Percentiles rank a stretch among this genome's conserved stretches.
These are phyloP conservation scores for Sandelia bainsii DNA, from an alignment of 2,797 vertebrate species.

Conservation along the genomic window DNA sequence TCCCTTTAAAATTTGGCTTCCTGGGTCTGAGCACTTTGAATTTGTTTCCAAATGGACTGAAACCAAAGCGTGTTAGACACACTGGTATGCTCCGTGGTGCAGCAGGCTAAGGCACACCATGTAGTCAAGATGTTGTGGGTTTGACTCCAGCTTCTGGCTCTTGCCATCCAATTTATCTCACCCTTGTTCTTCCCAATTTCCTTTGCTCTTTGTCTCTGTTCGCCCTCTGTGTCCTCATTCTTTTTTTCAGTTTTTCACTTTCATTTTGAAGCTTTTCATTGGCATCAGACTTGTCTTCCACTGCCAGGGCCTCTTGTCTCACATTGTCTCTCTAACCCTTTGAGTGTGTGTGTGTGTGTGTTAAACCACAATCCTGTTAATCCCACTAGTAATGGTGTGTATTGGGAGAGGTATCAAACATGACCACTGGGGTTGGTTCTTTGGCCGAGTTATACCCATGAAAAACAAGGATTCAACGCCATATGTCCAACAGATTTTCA, in stretches of 20 bases:
- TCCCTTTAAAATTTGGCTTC: constrained; percentile 35
- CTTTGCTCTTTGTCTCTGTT: constrained; percentile 29
- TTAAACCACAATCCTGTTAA: constrained; percentile 70
- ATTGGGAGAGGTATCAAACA: constrained; percentile 75
- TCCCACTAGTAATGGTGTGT: constrained; percentile 79
- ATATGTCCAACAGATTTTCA: constrained; percentile 45
- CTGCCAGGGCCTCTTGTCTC: constrained; percentile 75
- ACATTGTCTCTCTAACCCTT: constrained; percentile 55
- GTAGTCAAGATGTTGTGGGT: constrained; percentile 51
- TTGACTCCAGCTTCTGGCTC: constrained; percentile 59
- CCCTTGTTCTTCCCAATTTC: constrained; percentile 44
- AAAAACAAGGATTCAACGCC: constrained; percentile 50
- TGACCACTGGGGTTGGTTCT: constrained; percentile 66
- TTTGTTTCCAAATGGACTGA: constrained; percentile 62
- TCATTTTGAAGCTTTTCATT: constrained; percentile 63
- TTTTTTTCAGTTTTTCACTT: constrained; percentile 26
- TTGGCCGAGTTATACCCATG: constrained; percentile 55
- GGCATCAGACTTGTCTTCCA: constrained; percentile 39
- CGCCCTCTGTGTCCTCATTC: constrained; percentile 35
- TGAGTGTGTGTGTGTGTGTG: constrained; percentile 33
- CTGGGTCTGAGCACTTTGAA: constrained; percentile 59
- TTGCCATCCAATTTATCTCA: constrained; percentile 67
- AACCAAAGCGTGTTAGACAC: constrained; percentile 77
- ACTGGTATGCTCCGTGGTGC: constrained; percentile 48
- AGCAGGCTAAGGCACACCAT: constrained; percentile 34